Conservation (phyloP, 2,797 vertebrate genomes). For the Botia kubotai region DNA sequence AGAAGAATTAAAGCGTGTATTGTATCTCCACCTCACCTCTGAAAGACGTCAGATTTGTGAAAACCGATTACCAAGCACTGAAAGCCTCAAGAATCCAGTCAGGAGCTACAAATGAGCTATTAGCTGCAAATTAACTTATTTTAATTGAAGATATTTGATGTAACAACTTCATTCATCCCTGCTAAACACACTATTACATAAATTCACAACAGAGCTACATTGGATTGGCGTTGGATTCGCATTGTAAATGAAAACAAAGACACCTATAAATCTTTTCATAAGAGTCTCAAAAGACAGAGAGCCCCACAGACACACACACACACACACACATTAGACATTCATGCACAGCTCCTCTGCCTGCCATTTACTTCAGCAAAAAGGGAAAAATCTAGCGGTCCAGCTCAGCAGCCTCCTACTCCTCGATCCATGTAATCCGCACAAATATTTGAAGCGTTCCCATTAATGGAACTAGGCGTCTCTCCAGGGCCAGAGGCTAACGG, state of each 20-base stretch:
- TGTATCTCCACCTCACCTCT: background rate
- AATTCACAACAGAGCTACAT: no score
- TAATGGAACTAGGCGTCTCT: conserved; percentile 64
- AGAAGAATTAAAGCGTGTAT: background rate
- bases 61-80: no score
- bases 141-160: no score
- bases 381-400: conserved; percentile 45
- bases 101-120: no score
- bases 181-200: background rate
- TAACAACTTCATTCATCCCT: background rate
- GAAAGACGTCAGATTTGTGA: no score
- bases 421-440: conserved; percentile 67
- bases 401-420: conserved; percentile 55
- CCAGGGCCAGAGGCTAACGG: conserved; percentile 63
- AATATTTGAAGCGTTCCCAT: conserved; percentile 64
- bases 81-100: no score
- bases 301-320: conserved; percentile 53
- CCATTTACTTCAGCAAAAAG: conserved; percentile 52
- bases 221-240: background rate
- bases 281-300: conserved; percentile 55
- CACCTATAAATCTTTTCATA: conserved; percentile 57
- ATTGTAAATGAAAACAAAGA: conserved; percentile 31
- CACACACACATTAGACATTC: conserved; percentile 47
- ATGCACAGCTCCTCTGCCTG: conserved; percentile 45
- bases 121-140: no score